A percentile compares a stretch with the other conserved stretches of the same genome.
phyloP scores from a whole-genome alignment of 2,888 invertebrate genomes.

The Aspidiotus destructor region DNA sequence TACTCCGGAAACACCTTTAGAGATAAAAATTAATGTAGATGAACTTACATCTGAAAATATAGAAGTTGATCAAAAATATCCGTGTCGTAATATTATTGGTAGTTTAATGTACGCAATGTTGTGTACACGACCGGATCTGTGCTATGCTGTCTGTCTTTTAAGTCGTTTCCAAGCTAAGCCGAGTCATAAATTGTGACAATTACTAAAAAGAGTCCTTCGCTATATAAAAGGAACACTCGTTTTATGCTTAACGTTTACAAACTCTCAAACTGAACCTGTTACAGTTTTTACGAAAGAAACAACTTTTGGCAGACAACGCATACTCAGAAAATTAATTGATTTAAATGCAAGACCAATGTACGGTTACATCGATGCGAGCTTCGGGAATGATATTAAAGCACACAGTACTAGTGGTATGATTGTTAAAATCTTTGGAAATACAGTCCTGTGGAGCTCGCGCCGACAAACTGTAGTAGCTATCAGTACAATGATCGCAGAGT shows the following conservation, averaged over 20 bases:
- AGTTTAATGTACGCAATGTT: background rate
- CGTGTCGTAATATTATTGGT: background rate
- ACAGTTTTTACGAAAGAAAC: too few species aligned
- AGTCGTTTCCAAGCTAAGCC: background rate
- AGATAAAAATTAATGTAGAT: background rate
- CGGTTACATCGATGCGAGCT: background rate
- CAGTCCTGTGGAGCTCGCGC: background rate
- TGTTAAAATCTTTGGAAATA: background rate
- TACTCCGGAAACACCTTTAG: background rate
- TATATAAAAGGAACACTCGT: background rate
- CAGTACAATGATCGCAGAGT: background rate
- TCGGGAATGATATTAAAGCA: background rate
- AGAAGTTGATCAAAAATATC: background rate
- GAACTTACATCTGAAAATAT: background rate
- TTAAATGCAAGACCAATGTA: background rate
- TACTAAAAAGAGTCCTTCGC: background rate
- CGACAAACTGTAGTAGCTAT: background rate
- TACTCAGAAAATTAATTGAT: too few species aligned
- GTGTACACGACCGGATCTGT: background rate
- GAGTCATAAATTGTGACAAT: background rate
- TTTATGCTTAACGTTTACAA: background rate
- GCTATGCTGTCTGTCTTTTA: background rate
- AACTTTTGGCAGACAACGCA: too few species aligned
- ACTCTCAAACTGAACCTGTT: too few species aligned
- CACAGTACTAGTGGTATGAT: background rate